phyloP scores from a whole-genome alignment of 2,888 invertebrate genomes.

The Limnephilus rhombicus region DNA sequence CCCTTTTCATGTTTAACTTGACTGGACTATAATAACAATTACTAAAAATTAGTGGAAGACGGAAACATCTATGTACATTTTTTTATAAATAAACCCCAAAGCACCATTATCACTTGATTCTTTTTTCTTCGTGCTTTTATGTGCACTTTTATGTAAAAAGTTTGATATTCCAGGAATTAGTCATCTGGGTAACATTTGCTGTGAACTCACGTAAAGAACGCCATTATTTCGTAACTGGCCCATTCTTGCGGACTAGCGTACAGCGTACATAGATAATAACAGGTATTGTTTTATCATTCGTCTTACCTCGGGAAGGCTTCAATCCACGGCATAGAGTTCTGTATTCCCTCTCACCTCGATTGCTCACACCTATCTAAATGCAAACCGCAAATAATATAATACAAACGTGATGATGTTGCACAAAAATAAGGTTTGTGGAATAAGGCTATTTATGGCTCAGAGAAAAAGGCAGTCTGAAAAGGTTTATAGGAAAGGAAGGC shows the following conservation, averaged over 20 bases:
- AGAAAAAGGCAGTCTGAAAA: neutral
- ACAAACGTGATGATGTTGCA: conserved; percentile 30
- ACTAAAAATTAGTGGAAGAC: no score
- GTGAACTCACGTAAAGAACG: conserved; percentile 53
- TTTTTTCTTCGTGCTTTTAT: neutral
- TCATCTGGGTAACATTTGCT: conserved; percentile 40
- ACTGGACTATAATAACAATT: no score
- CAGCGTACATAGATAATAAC: conserved; percentile 17
- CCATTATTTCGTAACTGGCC: conserved; percentile 31
- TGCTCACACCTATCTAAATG: conserved; percentile 4
- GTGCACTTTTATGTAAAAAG: neutral
- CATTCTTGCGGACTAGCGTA: conserved; percentile 4
- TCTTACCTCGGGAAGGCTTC: conserved; percentile 19
- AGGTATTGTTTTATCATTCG: conserved; percentile 44
- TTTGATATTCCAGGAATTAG: conserved; percentile 41
- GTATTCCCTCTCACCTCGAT: conserved; percentile 27
- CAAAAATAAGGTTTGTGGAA: neutral
- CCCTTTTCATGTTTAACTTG: no score
- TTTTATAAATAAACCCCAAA: no score
- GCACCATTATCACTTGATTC: neutral
- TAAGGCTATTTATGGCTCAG: neutral
- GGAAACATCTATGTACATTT: no score
- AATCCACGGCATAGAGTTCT: neutral
- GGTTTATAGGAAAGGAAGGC: conserved; percentile 1
- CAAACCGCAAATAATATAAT: conserved; percentile 11